Conservation (phyloP, 1,140 invertebrate genomes). For the Coenobita brevimanus region DNA sequence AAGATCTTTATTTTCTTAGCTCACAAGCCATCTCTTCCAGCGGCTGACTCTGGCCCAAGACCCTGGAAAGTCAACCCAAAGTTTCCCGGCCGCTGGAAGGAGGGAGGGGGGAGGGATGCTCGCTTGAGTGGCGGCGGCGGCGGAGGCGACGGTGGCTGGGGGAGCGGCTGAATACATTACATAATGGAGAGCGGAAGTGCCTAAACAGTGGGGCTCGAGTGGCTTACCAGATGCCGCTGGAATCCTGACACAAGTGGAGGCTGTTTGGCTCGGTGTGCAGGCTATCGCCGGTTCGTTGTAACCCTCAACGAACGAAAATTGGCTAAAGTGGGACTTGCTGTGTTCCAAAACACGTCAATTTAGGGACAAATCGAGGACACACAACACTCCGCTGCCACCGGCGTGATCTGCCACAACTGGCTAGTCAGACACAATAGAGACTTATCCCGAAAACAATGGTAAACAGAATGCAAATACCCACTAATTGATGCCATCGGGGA, state of each 20-base stretch:
- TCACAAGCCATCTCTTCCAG: background rate
- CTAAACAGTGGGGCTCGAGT: constrained; percentile 56
- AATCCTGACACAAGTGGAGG: background rate
- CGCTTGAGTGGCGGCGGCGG: background rate
- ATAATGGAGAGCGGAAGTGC: constrained; percentile 62
- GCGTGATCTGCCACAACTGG: constrained; percentile 49
- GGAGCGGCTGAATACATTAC: constrained; percentile 59
- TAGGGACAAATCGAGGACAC: no score
- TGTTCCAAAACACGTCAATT: constrained; percentile 11
- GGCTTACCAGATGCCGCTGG: constrained; percentile 34
- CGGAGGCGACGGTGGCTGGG: background rate
- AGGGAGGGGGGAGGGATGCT: background rate
- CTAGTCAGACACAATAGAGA: constrained; percentile 54
- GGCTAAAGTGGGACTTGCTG: constrained; percentile 1
- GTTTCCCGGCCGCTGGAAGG: constrained; percentile 1
- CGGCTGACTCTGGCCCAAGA: constrained; percentile 28
- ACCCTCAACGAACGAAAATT: background rate
- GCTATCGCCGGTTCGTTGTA: background rate
- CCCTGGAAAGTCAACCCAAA: constrained; percentile 40
- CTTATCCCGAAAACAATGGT: constrained; percentile 62
- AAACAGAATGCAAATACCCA: constrained; percentile 63
- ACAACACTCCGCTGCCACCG: background rate
- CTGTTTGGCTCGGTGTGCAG: background rate
- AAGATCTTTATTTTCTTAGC: constrained; percentile 37
- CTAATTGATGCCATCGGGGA: constrained; percentile 54